Conservation (phyloP, 2,888 invertebrate genomes). For the Trypoxylon attenuatum region DNA sequence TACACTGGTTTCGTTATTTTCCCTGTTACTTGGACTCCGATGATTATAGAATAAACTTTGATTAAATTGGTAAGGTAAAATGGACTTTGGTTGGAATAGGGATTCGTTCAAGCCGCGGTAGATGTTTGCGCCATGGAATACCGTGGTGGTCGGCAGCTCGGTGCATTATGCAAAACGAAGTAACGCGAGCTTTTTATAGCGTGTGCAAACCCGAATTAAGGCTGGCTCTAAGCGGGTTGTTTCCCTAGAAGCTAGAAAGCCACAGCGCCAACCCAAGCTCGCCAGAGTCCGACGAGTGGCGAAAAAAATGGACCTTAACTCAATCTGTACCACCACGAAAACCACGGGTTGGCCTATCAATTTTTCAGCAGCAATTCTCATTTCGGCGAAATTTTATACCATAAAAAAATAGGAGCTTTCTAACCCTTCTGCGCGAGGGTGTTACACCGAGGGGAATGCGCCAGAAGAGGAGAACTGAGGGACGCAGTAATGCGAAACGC, state of each 20-base stretch:
- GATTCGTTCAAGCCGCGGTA: no score
- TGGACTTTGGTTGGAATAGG: no score
- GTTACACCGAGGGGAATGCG: conserved; percentile 57
- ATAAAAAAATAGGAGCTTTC: conserved; percentile 59
- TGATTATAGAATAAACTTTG: no score
- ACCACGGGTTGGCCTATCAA: conserved; percentile 52
- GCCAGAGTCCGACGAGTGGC: background rate
- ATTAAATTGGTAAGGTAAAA: no score
- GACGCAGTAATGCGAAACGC: conserved; percentile 57
- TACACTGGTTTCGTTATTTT: no score
- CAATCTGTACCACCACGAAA: conserved; percentile 50
- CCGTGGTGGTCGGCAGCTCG: no score
- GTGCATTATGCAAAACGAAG: conserved; percentile 36
- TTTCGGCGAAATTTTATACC: conserved; percentile 59
- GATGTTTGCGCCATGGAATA: no score
- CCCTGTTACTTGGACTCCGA: no score
- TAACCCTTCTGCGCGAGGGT: conserved; percentile 26
- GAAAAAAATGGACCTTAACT: conserved; percentile 49
- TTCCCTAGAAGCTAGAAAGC: conserved; percentile 42
- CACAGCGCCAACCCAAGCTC: background rate
- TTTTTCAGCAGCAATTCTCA: conserved; percentile 67
- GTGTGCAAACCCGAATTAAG: conserved; percentile 45
- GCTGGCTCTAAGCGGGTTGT: conserved; percentile 54
- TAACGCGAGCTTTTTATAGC: conserved; percentile 44
- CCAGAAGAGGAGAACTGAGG: conserved; percentile 17